Percentiles rank a stretch among this genome's conserved stretches.
phyloP scores from a whole-genome alignment of 2,797 vertebrate species.

The Remorina albescens region DNA sequence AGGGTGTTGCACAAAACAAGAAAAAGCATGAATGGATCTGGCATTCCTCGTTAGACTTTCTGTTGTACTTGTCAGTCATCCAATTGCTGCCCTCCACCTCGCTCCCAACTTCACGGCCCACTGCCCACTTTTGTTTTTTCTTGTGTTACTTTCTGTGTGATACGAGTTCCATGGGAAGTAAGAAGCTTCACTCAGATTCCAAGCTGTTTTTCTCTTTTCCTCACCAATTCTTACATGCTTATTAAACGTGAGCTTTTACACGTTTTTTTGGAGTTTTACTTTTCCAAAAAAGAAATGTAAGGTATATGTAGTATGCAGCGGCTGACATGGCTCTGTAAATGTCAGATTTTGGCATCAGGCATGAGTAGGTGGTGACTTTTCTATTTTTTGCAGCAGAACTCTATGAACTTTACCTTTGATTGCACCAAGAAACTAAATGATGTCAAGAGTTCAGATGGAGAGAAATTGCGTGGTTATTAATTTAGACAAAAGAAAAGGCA shows the following conservation, averaged over 20 bases:
- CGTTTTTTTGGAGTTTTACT: not conserved
- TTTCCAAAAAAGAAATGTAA: not conserved
- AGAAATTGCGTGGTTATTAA: too few species aligned
- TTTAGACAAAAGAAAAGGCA: not conserved
- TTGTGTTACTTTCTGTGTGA: too few species aligned
- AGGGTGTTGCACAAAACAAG: not conserved
- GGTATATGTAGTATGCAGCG: not conserved
- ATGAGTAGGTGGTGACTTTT: not conserved
- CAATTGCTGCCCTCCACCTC: not conserved
- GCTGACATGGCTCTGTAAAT: not conserved
- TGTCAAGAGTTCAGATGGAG: too few species aligned
- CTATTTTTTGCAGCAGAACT: too few species aligned
- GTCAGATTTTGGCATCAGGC: not conserved
- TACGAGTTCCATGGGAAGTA: too few species aligned
- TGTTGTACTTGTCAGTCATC: not conserved
- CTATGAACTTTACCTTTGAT: too few species aligned
- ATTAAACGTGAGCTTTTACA: constrained; percentile 1
- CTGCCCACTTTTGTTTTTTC: constrained; percentile 4
- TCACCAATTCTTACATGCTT: constrained; percentile 18
- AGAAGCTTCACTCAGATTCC: constrained; percentile 5
- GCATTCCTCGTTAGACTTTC: not conserved
- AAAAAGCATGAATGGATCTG: not conserved
- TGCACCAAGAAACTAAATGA: not conserved
- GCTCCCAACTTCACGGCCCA: not conserved
- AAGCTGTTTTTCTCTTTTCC: constrained; percentile 28